Percentiles rank a stretch among this genome's conserved stretches.
Evolutionary conservation across 2,797 vertebrate genomes (phyloP).

Genomic region (Manis javanica): DNA sequence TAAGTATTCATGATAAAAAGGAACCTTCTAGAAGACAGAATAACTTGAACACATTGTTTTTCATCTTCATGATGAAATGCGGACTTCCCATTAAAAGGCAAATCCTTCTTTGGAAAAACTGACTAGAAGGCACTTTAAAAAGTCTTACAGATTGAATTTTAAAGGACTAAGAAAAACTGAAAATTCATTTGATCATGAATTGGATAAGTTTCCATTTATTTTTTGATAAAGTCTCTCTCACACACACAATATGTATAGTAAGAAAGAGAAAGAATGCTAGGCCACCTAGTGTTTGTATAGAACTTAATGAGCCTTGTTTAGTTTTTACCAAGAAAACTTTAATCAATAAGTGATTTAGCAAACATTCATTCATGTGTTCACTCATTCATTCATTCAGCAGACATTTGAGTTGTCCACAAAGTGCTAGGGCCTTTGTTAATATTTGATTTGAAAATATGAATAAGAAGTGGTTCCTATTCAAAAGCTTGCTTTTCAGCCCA

Average conservation of each 20-base stretch:
- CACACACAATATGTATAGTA: neutral
- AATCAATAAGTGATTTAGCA: neutral
- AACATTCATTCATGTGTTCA: neutral
- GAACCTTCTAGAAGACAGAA: slow-evolving; percentile 34
- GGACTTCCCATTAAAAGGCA: slow-evolving; percentile 52
- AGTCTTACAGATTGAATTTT: neutral
- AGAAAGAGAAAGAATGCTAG: neutral
- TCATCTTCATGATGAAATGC: slow-evolving; percentile 53
- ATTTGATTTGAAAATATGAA: neutral
- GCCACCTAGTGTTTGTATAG: neutral
- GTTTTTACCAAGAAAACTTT: neutral
- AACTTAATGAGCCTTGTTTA: neutral
- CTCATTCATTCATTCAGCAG: neutral
- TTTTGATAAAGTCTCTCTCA: neutral
- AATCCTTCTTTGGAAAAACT: slow-evolving; percentile 37
- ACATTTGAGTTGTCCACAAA: neutral
- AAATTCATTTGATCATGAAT: slow-evolving; percentile 35
- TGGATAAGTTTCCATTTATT: slow-evolving; percentile 17
- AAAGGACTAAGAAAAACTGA: slow-evolving; percentile 14
- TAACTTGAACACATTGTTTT: slow-evolving; percentile 28
- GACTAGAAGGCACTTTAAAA: slow-evolving; percentile 34
- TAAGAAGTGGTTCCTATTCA: neutral
- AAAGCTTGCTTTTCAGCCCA: neutral
- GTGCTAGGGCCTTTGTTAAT: neutral
- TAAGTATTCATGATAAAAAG: slow-evolving; percentile 51